Base-by-base conservation (phyloP, 2,797 vertebrate species). In the Tachyglossus aculeatus region DNA sequence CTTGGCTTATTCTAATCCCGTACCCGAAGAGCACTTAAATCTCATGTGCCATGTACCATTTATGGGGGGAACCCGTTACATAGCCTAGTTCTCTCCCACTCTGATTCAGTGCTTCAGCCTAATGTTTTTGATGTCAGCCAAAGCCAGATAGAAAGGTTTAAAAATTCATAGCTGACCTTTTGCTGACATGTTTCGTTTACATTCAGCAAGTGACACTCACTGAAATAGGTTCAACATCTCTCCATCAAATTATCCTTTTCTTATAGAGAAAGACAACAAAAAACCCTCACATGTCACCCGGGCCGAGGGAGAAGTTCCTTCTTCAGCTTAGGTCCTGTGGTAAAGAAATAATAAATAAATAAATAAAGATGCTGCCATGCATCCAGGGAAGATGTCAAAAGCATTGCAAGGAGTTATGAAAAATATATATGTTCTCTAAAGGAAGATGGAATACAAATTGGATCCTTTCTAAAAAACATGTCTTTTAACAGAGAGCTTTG, bases 381-480 rank as follows among this genome's bases (percentile, higher is more conserved):
- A 65, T 48, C 16, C 45, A 71, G 52, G 43, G 80, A 22, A 71
- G 36, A 70, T 40, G 77, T 87, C 65, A 71, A 77, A 87, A 84
- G 63, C 67, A 47, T 50, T 81, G 70, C 69, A 86, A 5, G 13
- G 58, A 66, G 53, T 81, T 81, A 74, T 80, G 89, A 89, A 89
- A 91, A 89, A 89, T 89, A 88, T 79, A 85, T 83, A 75, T 65
- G 58, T 87, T 84, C 67, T 84, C 80, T 75, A 88, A 86, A 89
- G 77, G 80, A 82, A 83, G 86, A 88, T 48, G 11, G 86, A 88
- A 90, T 88, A 91, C 83, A 90, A 91, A 91, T 89, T 73, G 86
- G 70, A 66, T 88, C 76, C 70, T 78, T 78, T 86, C 65, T 67
- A 67, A 86, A 81, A 87, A 56, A 44, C 41, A 80, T 63, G 76